Conservation (phyloP, 1,140 invertebrate genomes). For the Trichomalopsis sarcophagae region DNA sequence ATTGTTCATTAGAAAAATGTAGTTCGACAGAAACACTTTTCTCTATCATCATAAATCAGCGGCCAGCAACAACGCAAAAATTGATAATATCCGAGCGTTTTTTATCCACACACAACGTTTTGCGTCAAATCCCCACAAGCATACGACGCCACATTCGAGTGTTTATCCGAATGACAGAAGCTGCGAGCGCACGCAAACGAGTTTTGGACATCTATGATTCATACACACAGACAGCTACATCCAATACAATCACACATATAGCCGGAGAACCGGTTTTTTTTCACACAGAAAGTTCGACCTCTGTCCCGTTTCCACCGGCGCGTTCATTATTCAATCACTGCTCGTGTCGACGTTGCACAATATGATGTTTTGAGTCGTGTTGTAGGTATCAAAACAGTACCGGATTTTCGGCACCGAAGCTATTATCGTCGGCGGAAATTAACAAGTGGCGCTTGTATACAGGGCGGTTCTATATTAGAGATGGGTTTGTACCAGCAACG, state of each 20-base stretch:
- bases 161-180: neutral
- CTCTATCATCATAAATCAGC: no score
- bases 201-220: conserved; percentile 58
- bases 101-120: no score
- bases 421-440: no score
- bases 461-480: no score
- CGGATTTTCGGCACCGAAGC: no score
- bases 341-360: neutral
- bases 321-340: neutral
- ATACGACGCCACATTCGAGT: neutral
- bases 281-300: conserved; percentile 11
- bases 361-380: no score
- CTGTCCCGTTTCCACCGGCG: neutral
- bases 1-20: no score
- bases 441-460: no score
- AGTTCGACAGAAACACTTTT: no score
- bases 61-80: no score
- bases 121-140: neutral
- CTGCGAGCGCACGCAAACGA: conserved; percentile 25
- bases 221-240: neutral
- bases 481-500: no score
- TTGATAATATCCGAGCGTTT: no score
- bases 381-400: neutral
- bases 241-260: neutral
- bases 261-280: neutral